Evolutionary conservation across 2,888 invertebrate genomes (phyloP).

Genomic region (Orthosia gracilis): DNA sequence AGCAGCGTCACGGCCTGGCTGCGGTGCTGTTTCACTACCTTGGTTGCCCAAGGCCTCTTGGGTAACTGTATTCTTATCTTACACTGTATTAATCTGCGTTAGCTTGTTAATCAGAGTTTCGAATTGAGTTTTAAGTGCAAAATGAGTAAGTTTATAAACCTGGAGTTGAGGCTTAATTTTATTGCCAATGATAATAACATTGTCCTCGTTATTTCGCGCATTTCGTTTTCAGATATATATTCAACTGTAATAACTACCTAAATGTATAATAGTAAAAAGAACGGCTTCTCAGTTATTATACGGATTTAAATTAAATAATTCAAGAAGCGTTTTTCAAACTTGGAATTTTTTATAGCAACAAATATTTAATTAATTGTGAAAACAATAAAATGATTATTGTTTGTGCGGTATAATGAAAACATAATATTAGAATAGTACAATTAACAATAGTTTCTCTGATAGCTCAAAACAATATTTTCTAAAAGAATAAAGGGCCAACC

Average conservation of each 20-base stretch:
- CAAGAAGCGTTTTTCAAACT: neutral
- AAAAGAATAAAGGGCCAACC: neutral
- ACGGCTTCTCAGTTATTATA: neutral
- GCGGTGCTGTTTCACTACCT: slow-evolving; percentile 60
- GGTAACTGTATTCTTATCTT: slow-evolving; percentile 57
- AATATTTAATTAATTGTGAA: neutral
- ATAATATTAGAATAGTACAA: too few species aligned
- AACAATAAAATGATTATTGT: too few species aligned
- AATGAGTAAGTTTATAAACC: too few species aligned
- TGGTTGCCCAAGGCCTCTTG: slow-evolving; percentile 60
- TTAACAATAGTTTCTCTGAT: neutral
- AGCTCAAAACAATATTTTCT: neutral
- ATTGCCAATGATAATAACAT: neutral
- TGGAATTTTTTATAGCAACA: neutral
- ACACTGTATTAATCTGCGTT: slow-evolving; percentile 18
- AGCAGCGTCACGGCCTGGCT: slow-evolving; percentile 60
- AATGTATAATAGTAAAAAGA: too few species aligned
- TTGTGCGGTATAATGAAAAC: too few species aligned
- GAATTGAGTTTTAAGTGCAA: neutral
- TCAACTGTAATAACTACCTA: neutral
- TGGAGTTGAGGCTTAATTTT: neutral
- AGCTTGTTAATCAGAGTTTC: slow-evolving; percentile 18
- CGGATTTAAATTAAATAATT: neutral
- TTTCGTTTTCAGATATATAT: neutral
- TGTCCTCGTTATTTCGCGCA: neutral